A percentile compares a stretch with the other conserved stretches of the same genome.
Evolutionary conservation across 2,797 vertebrate species (phyloP).

Genomic region (Darevskia nairensis): DNA sequence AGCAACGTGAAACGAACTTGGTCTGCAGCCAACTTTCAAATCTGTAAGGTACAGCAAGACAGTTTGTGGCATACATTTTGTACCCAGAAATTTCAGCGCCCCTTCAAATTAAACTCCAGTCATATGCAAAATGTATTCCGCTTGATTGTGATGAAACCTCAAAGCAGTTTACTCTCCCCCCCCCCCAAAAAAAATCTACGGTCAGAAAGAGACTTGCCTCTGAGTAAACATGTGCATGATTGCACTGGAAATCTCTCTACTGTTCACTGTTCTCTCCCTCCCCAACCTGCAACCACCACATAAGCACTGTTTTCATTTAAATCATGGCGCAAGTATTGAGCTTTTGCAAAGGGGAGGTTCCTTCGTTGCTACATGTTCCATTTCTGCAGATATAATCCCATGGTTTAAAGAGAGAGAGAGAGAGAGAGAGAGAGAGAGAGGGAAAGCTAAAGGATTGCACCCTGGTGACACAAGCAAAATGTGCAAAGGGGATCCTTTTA

Average conservation of each 20-base stretch:
- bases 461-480: constrained; percentile 26
- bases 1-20: no score
- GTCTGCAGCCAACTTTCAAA: no score
- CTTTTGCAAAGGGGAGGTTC: background rate
- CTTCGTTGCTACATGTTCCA: background rate
- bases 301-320: background rate
- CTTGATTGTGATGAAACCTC: no score
- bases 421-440: background rate
- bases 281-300: no score
- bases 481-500: constrained; percentile 40
- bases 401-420: background rate
- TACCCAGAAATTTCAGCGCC: background rate
- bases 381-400: constrained; percentile 46
- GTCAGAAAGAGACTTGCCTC: background rate
- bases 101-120: background rate
- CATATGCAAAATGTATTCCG: background rate
- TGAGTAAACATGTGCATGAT: background rate
- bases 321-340: background rate
- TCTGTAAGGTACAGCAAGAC: no score
- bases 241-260: background rate
- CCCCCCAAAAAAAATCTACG: no score
- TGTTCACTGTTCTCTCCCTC: background rate
- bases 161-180: no score
- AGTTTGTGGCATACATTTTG: background rate
- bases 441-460: constrained; percentile 33